Conservation (phyloP, 1,140 invertebrate species). For the Drosophila sturtevanti region DNA sequence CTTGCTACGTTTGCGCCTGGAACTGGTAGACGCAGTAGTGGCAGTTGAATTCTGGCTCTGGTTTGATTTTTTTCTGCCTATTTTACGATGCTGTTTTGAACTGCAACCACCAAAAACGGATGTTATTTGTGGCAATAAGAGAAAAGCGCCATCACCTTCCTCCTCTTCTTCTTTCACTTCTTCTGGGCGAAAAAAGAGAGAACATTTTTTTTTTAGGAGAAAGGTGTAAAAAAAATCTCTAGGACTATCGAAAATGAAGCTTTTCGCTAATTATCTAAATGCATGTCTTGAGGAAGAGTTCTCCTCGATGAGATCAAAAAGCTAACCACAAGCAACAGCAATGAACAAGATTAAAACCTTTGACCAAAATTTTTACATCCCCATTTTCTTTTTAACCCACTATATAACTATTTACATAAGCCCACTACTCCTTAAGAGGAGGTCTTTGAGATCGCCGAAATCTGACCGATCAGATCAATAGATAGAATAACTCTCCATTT, state of each 20-base stretch:
- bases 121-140: constrained; percentile 42
- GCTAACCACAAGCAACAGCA: constrained; percentile 4
- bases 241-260: neutral
- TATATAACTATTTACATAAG: too few relatives aligned
- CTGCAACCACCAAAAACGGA: constrained; percentile 42
- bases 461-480: too few relatives aligned
- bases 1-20: constrained; percentile 54
- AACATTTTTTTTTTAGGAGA: neutral
- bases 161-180: neutral
- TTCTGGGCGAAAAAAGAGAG: neutral
- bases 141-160: constrained; percentile 21
- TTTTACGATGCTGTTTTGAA: constrained; percentile 32
- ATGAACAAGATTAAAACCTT: neutral
- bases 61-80: constrained; percentile 53
- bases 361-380: neutral
- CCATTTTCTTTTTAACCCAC: too few relatives aligned
- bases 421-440: too few relatives aligned
- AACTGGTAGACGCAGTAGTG: constrained; percentile 41
- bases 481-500: too few relatives aligned
- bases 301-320: constrained; percentile 35
- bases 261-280: neutral
- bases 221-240: neutral
- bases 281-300: constrained; percentile 38
- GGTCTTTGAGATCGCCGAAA: too few relatives aligned
- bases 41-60: constrained; percentile 15